A percentile compares a stretch with the other conserved stretches of the same genome.
phyloP scores from a whole-genome alignment of 2,888 invertebrate species.

The Epicampocera succincta region DNA sequence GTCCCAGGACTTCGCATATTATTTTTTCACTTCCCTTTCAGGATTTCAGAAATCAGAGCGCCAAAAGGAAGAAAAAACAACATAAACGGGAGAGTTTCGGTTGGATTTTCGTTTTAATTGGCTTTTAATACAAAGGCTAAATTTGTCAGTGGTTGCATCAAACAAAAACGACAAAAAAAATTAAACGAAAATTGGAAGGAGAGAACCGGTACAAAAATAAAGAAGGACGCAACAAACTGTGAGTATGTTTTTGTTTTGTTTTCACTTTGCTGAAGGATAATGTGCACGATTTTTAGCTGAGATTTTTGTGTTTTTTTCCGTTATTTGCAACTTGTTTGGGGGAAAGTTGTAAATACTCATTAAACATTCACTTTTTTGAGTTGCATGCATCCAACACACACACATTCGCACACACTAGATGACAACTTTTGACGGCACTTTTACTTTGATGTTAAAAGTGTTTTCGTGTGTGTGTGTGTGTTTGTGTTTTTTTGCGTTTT shows the following conservation, averaged over 20 bases:
- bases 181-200: not conserved
- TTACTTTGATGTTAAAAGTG: conserved; percentile 69
- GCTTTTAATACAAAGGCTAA: conserved; percentile 67
- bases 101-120: conserved; percentile 67
- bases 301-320: conserved; percentile 42
- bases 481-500: conserved; percentile 47
- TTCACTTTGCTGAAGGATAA: conserved; percentile 61
- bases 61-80: not conserved
- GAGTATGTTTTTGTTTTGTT: conserved; percentile 61
- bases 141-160: conserved; percentile 9
- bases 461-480: conserved; percentile 64
- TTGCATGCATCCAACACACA: conserved; percentile 33
- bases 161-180: conserved; percentile 15
- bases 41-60: not conserved
- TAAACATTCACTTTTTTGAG: conserved; percentile 68
- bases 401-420: conserved; percentile 14
- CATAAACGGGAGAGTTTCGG: conserved; percentile 37
- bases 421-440: conserved; percentile 66
- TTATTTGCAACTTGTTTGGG: conserved; percentile 61
- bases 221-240: conserved; percentile 65
- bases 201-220: conserved; percentile 1
- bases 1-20: conserved; percentile 19
- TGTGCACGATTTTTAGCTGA: conserved; percentile 50
- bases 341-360: conserved; percentile 69
- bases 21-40: conserved; percentile 7